Evolutionary conservation across 92 coral and sea anemone genomes (phyloP), one percentile per base, ranked within the genome.

Genomic region (Diadumene lineata): DNA sequence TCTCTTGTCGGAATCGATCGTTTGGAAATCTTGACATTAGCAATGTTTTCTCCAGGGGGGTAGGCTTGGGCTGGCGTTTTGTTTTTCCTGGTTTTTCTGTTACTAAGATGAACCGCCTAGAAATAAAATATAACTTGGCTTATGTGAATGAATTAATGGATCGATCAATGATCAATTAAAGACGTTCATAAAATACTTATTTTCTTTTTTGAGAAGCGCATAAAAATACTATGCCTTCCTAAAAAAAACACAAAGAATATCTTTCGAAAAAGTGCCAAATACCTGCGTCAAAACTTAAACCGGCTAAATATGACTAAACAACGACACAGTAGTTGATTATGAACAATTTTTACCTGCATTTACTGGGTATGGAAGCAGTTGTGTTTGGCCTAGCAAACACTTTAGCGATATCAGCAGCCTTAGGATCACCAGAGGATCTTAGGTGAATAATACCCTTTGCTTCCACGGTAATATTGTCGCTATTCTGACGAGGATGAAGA

Each of bases 301-400:
- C n/a, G n/a, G n/a, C n/a, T n/a, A n/a, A n/a, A n/a, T n/a, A n/a
- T n/a, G n/a, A n/a, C 60, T 11, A n/a, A 26, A 58, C 26, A 16
- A 13, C 19, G 17, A 33, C 31, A 30, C 3, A n/a, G 10, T 33
- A 24, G 15, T 26, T 66, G 44, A 13, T 3, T 10, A 7, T 33
- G 1, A 26, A 3, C 17, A 11, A 0, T 1, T 7, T 2, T 64
- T 76, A 87, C 87, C 92, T 87, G 92, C 98, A 94, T 70, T 94
- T 94, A 82, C 93, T 91, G 1, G 97, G 98, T 27, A 94, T 94
- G 19, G 98, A 94, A 34, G 97, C 90, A 11, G 96, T 86, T 21
- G 91, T 81, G 63, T 60, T 86, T 0, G 97, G 96, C 60, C 85
- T 88, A 38, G 97, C 91, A 27, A 94, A 25, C 6, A 76, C 90